Evolutionary conservation across 2,888 invertebrate species (phyloP).

Genomic region (Dioctria linearis): DNA sequence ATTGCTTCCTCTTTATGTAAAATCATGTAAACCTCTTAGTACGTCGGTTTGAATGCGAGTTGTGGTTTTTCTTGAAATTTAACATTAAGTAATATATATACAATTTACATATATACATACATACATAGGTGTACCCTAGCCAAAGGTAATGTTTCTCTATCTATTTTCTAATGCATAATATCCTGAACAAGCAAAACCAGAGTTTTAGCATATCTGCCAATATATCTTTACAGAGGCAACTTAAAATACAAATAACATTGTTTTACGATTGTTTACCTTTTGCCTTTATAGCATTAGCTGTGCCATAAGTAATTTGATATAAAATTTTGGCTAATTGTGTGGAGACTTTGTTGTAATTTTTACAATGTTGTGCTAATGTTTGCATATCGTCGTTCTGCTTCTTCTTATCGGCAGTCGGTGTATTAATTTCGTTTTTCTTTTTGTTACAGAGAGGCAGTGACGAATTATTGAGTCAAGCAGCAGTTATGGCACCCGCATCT

Average conservation of each 20-base stretch:
- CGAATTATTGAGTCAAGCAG: conserved; percentile 96
- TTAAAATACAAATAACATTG: conserved; percentile 36
- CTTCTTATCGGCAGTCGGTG: background rate
- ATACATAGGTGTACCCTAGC: background rate
- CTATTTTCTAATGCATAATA: conserved; percentile 16
- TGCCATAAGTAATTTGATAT: conserved; percentile 16
- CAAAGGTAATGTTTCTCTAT: background rate
- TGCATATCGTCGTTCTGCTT: conserved; percentile 19
- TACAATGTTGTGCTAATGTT: conserved; percentile 44
- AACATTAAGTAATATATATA: background rate
- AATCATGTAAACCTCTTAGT: conserved; percentile 41
- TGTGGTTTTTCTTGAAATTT: conserved; percentile 22
- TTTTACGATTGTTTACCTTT: conserved; percentile 45
- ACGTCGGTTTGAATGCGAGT: conserved; percentile 26
- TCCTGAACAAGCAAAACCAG: conserved; percentile 12
- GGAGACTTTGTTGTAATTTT: conserved; percentile 39
- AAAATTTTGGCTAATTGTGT: conserved; percentile 40
- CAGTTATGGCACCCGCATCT: conserved; percentile 94
- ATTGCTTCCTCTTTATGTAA: conserved; percentile 24
- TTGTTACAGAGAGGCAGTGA: conserved; percentile 94
- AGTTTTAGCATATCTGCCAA: conserved; percentile 21
- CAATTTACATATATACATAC: too few species aligned
- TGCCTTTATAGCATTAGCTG: conserved; percentile 8
- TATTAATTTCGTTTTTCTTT: conserved; percentile 42
- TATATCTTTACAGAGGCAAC: conserved; percentile 2